A percentile compares a stretch with the other conserved stretches of the same genome.
These are phyloP conservation scores for Hippocampus guttulatus DNA, from an alignment of 2,113 vertebrate genomes.

Conservation along the genomic window DNA sequence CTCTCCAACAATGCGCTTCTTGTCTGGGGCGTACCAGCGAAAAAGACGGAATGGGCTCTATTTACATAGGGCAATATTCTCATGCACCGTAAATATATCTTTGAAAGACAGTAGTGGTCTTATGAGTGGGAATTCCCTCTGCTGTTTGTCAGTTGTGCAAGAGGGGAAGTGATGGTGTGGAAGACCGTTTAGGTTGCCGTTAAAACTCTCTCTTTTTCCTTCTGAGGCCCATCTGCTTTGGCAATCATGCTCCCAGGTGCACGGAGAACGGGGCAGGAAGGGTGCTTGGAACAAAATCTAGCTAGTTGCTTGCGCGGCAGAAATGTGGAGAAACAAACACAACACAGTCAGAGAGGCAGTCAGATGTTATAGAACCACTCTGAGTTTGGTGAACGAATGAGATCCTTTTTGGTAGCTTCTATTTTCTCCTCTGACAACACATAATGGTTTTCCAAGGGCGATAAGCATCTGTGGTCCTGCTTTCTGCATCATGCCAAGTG, in stretches of 20 bases:
- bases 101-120: constrained; percentile 21
- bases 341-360: constrained; percentile 9
- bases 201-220: constrained; percentile 54
- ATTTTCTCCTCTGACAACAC: constrained; percentile 38
- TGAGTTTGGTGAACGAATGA: constrained; percentile 3
- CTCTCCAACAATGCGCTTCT: constrained; percentile 53
- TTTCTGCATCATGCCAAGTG: constrained; percentile 36
- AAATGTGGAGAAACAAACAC: constrained; percentile 24
- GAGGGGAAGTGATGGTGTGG: constrained; percentile 50
- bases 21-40: constrained; percentile 50
- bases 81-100: constrained; percentile 11
- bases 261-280: constrained; percentile 22
- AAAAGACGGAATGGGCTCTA: constrained; percentile 31
- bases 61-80: constrained; percentile 12
- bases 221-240: constrained; percentile 64
- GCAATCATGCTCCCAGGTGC: constrained; percentile 68
- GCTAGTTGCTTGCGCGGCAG: constrained; percentile 51
- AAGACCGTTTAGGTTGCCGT: constrained; percentile 56
- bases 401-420: constrained; percentile 27
- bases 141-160: constrained; percentile 27
- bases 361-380: constrained; percentile 15
- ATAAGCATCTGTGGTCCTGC: constrained; percentile 41
- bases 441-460: constrained; percentile 48
- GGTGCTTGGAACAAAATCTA: constrained; percentile 36
- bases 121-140: constrained; percentile 55